These are phyloP conservation scores for Hipparchia sbordonii DNA, from an alignment of 2,888 invertebrate genomes.

Conservation along the genomic window DNA sequence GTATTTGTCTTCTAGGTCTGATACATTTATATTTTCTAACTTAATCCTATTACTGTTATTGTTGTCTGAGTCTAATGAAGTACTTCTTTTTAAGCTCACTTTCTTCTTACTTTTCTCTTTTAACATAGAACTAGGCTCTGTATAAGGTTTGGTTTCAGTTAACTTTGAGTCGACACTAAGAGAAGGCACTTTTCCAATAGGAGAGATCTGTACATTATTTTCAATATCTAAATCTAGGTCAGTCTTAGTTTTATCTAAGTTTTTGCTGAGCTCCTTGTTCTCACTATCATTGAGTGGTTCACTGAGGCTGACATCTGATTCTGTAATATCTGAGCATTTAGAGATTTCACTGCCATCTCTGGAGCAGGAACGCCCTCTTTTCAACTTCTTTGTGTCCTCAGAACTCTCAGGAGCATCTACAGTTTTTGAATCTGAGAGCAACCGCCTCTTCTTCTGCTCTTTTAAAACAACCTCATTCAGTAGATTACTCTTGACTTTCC, in stretches of 20 bases:
- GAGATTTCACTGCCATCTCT: slow-evolving; percentile 84
- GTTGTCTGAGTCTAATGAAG: slow-evolving; percentile 81
- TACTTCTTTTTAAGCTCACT: slow-evolving; percentile 80
- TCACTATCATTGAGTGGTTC: slow-evolving; percentile 77
- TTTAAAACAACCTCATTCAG: slow-evolving; percentile 83
- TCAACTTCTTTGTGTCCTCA: slow-evolving; percentile 73
- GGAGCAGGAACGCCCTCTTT: slow-evolving; percentile 76
- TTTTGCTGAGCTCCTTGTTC: slow-evolving; percentile 77
- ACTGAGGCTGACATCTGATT: slow-evolving; percentile 85
- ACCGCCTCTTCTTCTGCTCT: slow-evolving; percentile 80
- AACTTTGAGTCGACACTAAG: slow-evolving; percentile 72
- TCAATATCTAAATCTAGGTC: slow-evolving; percentile 82
- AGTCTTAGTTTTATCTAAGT: slow-evolving; percentile 81
- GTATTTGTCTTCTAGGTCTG: slow-evolving; percentile 83
- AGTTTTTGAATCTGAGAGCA: slow-evolving; percentile 81
- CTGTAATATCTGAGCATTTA: slow-evolving; percentile 83
- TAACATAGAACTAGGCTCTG: slow-evolving; percentile 65
- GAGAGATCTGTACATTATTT: slow-evolving; percentile 81
- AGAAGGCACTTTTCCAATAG: slow-evolving; percentile 81
- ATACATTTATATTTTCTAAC: slow-evolving; percentile 74
- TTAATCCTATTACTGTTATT: slow-evolving; percentile 81
- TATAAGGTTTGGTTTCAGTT: slow-evolving; percentile 65
- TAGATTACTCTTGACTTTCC: slow-evolving; percentile 82
- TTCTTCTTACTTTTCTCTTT: slow-evolving; percentile 70
- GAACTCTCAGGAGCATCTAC: slow-evolving; percentile 61